Percentiles rank a stretch among this genome's conserved stretches.
Evolutionary conservation across 30 jellyfish, hydroid and myxozoan genomes (phyloP).

Genomic region (Aurelia coerulea): DNA sequence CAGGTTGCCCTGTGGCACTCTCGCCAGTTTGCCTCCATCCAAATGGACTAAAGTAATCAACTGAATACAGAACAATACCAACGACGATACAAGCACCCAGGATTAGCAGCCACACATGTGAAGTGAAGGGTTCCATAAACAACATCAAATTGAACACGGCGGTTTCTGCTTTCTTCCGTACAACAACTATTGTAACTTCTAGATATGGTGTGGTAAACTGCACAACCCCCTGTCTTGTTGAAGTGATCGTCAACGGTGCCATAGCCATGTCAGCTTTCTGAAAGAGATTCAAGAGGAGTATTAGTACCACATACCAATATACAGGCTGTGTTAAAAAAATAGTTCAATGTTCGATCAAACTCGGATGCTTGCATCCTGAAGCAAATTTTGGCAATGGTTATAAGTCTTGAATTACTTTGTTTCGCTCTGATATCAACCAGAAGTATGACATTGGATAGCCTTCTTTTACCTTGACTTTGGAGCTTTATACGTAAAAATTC

Average conservation of each 20-base stretch:
- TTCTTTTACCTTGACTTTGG: too few species aligned
- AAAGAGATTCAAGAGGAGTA: neutral
- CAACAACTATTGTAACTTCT: conserved; percentile 14
- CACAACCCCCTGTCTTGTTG: conserved; percentile 35
- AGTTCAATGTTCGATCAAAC: too few species aligned
- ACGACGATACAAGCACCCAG: conserved; percentile 24
- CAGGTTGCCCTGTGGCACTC: conserved; percentile 25
- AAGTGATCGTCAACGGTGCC: conserved; percentile 53
- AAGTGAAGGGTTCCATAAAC: conserved; percentile 62
- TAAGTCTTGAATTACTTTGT: too few species aligned
- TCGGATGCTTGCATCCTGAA: too few species aligned
- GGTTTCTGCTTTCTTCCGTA: conserved; percentile 3
- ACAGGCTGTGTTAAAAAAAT: too few species aligned
- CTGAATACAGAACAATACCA: conserved; percentile 29
- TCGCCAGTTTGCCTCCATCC: conserved; percentile 60
- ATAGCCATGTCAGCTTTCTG: conserved; percentile 75
- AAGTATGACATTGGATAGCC: too few species aligned
- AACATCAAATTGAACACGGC: conserved; percentile 25
- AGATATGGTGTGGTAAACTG: conserved; percentile 47
- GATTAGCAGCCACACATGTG: conserved; percentile 42
- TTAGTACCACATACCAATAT: too few species aligned
- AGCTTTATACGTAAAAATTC: too few species aligned
- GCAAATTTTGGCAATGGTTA: too few species aligned
- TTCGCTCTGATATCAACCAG: too few species aligned
- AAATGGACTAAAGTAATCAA: conserved; percentile 61